These are phyloP conservation scores for Bujurquina vittata DNA, from an alignment of 2,113 vertebrate genomes.

Conservation along the genomic window DNA sequence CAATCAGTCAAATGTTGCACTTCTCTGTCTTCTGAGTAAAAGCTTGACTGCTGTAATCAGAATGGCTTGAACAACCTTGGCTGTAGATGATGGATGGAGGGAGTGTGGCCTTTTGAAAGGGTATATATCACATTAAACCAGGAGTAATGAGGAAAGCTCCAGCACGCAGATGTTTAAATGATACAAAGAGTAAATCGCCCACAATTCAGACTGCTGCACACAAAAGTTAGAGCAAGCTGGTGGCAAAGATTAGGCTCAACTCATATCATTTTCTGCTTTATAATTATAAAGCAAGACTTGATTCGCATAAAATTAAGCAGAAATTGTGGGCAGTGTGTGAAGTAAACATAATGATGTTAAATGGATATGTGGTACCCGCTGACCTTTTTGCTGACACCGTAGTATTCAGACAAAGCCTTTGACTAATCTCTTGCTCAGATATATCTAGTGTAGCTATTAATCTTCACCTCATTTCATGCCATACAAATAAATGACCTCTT, in stretches of 20 bases:
- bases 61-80: conserved; percentile 71
- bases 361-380: conserved; percentile 49
- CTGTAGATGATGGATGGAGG: conserved; percentile 76
- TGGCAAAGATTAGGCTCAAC: not conserved
- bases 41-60: conserved; percentile 74
- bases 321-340: conserved; percentile 11
- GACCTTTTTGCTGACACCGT: conserved; percentile 71
- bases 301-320: conserved; percentile 17
- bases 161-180: conserved; percentile 79
- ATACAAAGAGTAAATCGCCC: conserved; percentile 58
- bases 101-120: conserved; percentile 81
- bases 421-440: conserved; percentile 68
- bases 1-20: conserved; percentile 54
- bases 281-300: not conserved
- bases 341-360: conserved; percentile 59
- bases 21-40: conserved; percentile 50
- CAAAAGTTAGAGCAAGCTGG: conserved; percentile 12
- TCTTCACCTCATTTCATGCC: conserved; percentile 62
- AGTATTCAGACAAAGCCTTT: conserved; percentile 64
- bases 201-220: conserved; percentile 48
- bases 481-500: conserved; percentile 73
- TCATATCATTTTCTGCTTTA: not conserved
- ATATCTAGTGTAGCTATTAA: conserved; percentile 58
- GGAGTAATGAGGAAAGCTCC: conserved; percentile 78
- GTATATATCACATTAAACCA: conserved; percentile 82